Base-by-base conservation (phyloP, 64 coral and sea anemone species). In the Stylophora pistillata region DNA sequence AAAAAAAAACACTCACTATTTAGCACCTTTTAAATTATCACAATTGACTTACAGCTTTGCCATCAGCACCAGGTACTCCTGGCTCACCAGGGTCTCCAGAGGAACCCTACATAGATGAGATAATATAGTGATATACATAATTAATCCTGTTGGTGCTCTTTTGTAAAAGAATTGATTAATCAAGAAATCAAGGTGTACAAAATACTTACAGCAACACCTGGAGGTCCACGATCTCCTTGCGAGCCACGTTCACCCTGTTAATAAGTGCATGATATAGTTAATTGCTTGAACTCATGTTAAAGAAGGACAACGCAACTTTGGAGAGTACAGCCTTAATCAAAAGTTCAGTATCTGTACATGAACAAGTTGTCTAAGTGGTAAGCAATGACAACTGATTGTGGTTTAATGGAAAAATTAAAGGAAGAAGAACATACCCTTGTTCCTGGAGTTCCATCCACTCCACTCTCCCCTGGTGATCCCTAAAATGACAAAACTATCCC, bases 381-480 rank as follows among this genome's bases (percentile, higher is more conserved):
- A 47, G 37, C 37, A 47, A 47, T 47, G 37, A 47, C 37, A 3
- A 47, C 37, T 47, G 37, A 47, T 47, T 47, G 3, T 47, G 37
- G 37, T 47, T 7, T 47, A 47, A 4, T 47, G 3, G 37, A 47
- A 47, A 47, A 47, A 47, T 2, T 60, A 2, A 60, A 60, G 15
- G 15, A 57, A 59, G 10, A 18, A 13, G 28, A 53, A 84, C 33
- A 27, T 70, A 84, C 80, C 61, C 80, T 33, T 34, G 80, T 6
- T 53, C 80, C 80, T 17, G 80, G 80, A 16, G 80, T 84, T 15
- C 80, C 80, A 26, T 84, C 80, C 53, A 33, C 17, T 84, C 80
- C 80, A 70, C 80, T 84, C 37, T 84, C 80, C 23, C 80, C 80
- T 53, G 80, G 33, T 16, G 62, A 20, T 69, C 80, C 80, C 80